Evolutionary conservation across 2,888 invertebrate species (phyloP), one percentile per base, ranked within the genome.

Genomic region (Agrenia bidenticulata): DNA sequence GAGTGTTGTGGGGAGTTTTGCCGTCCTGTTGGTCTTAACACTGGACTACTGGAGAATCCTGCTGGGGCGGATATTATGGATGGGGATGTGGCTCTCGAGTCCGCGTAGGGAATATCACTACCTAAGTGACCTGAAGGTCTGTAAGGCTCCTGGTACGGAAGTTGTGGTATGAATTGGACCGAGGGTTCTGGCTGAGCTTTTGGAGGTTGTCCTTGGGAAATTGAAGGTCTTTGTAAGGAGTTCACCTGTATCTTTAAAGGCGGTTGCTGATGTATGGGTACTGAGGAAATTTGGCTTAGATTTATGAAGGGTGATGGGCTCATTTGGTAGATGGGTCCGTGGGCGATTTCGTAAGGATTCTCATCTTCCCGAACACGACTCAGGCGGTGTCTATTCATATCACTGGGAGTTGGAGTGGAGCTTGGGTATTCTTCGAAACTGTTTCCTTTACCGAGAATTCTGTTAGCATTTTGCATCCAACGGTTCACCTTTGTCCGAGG

Each of bases 401-500:
- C 60, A 42, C 59, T 56, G 19, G 45, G 55, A 5, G 55, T 56
- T 27, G 57, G 56, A 0, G 63, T 54, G 0, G 69, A 64, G 13
- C 59, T 57, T 2, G 55, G 27, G 17, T 55, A 55, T 17, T 32
- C 32, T 2, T 69, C 69, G 50, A 66, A 64, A 51, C 66, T 64
- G 19, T 59, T 55, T 9, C 62, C 61, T 27, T 55, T 57, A 41
- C 54, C 57, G 23, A 66, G 61, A 57, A 60, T 63, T 37, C 63
- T 27, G 27, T 64, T 53, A 21, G 56, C 56, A 17, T 62, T 63
- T 62, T 73, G 73, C 64, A 75, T 75, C 75, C 75, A 75, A 17
- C 75, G 62, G 51, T 64, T 73, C n/a, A 75, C 75, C 70, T 75
- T 75, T 11, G 75, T 75, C 45, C 70, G 17, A 0, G 75, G 75